phyloP scores from a whole-genome alignment of 2,888 invertebrate species.

The Ochropacha duplaris region DNA sequence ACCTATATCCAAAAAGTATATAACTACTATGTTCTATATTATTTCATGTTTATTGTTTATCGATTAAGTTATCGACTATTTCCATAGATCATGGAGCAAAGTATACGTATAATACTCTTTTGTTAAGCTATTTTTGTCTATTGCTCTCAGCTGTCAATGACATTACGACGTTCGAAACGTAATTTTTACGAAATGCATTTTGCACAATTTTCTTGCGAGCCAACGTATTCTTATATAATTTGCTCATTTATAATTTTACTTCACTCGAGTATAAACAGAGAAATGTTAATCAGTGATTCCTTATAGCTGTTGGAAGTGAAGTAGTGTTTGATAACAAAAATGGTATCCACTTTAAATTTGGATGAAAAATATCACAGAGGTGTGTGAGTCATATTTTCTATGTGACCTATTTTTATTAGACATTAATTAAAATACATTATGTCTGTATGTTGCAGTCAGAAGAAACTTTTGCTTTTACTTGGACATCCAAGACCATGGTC shows the following conservation, averaged over 20 bases:
- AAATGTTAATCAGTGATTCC: constrained; percentile 17
- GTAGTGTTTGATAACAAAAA: constrained; percentile 41
- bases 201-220: constrained; percentile 38
- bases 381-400: constrained; percentile 48
- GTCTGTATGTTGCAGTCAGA: constrained; percentile 66
- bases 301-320: constrained; percentile 20
- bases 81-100: constrained; percentile 57
- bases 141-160: constrained; percentile 76
- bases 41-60: constrained; percentile 27
- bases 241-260: constrained; percentile 19
- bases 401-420: constrained; percentile 32
- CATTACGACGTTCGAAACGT: constrained; percentile 66
- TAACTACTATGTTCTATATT: no score
- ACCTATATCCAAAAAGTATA: no score
- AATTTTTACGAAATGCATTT: constrained; percentile 61
- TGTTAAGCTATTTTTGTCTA: constrained; percentile 53
- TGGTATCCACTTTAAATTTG: constrained; percentile 75
- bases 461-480: constrained; percentile 88
- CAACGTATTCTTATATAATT: constrained; percentile 54
- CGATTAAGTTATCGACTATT: constrained; percentile 64
- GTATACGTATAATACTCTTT: neutral
- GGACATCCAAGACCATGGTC: constrained; percentile 88
- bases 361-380: constrained; percentile 77
- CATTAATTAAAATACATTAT: constrained; percentile 11
- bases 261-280: constrained; percentile 10